Evolutionary conservation across 1,140 invertebrate genomes (phyloP).

Genomic region (Lepidurus arcticus): DNA sequence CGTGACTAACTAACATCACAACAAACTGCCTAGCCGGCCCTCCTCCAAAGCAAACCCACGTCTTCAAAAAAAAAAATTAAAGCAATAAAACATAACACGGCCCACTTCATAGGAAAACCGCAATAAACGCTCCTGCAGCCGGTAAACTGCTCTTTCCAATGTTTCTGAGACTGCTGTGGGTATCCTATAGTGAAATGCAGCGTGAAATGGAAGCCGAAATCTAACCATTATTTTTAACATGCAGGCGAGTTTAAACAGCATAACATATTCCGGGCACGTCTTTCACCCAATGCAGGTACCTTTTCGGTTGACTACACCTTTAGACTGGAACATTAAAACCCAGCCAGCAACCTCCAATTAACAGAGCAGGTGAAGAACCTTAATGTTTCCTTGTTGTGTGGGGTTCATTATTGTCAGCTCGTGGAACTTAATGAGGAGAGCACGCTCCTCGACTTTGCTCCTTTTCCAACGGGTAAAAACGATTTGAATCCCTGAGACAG

Average conservation of each 20-base stretch:
- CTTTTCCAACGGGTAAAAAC: not conserved
- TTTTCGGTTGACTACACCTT: constrained; percentile 6
- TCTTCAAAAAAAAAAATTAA: no score
- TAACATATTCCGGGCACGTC: not conserved
- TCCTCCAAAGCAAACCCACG: not conserved
- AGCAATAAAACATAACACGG: no score
- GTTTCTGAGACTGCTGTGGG: not conserved
- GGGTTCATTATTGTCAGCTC: constrained; percentile 10
- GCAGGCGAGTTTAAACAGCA: not conserved
- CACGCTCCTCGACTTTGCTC: not conserved
- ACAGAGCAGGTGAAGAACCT: constrained; percentile 12
- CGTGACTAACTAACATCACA: not conserved
- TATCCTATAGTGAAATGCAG: not conserved
- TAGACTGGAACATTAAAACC: constrained; percentile 5
- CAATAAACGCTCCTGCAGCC: not conserved
- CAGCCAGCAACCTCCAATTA: constrained; percentile 17
- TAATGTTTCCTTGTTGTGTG: not conserved
- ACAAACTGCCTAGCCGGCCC: not conserved
- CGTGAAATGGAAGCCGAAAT: not conserved
- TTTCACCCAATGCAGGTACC: not conserved
- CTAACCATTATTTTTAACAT: not conserved
- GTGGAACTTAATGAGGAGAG: not conserved
- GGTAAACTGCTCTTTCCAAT: not conserved
- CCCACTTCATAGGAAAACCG: not conserved
- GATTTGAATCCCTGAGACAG: not conserved